A percentile compares a stretch with the other conserved stretches of the same genome.
These are phyloP conservation scores for Nemotelus nigrinus DNA, from an alignment of 2,888 invertebrate species.

Conservation along the genomic window DNA sequence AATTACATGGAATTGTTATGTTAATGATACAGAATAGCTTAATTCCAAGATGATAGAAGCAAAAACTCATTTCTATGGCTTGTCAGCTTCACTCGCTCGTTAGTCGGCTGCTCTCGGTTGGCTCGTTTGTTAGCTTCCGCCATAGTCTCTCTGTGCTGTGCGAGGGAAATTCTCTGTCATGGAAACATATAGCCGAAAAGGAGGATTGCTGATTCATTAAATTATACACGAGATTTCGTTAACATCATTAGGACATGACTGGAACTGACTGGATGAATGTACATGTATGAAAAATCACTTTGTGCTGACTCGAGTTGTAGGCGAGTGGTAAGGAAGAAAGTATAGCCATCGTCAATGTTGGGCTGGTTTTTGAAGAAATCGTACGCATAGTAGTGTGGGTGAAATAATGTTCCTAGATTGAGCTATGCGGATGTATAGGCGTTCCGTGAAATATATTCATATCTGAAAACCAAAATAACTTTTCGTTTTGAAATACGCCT, in stretches of 20 bases:
- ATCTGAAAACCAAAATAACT: no score
- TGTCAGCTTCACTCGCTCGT: constrained; percentile 32
- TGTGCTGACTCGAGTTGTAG: background rate
- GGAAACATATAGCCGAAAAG: constrained; percentile 2
- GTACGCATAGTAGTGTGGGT: no score
- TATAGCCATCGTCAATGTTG: no score
- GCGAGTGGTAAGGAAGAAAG: no score
- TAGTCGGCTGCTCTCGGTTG: background rate
- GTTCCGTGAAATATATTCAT: no score
- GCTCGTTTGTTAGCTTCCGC: background rate
- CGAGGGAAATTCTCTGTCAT: constrained; percentile 23
- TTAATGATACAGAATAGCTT: constrained; percentile 36
- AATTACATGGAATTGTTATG: constrained; percentile 35
- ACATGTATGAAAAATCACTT: background rate
- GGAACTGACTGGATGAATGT: constrained; percentile 19
- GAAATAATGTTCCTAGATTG: no score
- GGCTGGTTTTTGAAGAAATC: no score
- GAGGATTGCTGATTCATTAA: constrained; percentile 37
- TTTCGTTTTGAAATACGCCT: no score
- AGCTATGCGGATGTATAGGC: no score
- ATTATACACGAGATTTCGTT: constrained; percentile 38
- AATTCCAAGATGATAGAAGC: constrained; percentile 38
- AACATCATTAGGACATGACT: constrained; percentile 40
- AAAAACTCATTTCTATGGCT: constrained; percentile 24
- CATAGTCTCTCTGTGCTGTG: background rate